Base-by-base conservation (phyloP, 2,797 vertebrate species). In the Amblyopsis hoosieri region DNA sequence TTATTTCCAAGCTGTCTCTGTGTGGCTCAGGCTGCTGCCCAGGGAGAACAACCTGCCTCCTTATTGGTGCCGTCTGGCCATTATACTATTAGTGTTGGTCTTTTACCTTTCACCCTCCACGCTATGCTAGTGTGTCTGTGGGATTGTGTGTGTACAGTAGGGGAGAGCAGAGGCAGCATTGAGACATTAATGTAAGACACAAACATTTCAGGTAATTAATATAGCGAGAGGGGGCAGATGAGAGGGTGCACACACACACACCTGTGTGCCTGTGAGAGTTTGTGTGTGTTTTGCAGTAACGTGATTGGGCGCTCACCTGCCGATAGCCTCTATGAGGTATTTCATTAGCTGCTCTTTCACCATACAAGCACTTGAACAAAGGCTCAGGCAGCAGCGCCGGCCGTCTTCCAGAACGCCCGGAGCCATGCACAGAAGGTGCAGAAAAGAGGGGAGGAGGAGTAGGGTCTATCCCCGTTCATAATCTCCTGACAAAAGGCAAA, bases 401-500 rank as follows among this genome's bases (percentile, higher is more conserved):
- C 95, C 77, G 76, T 94, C 92, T 96, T 96, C 94, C 93, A 95
- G 94, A 85, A 85, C 90, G 90, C 93, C 91, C 73, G 83, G 75
- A 80, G 74, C 72, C 59, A 72, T 71, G 82, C 79, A 75, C 60
- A 77, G 77, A 75, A 75, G 82, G 81, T 79, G 78, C 29, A 75
- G 80, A 78, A 63, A 19, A 72, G 66, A 76, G 75, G 64, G 79
- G 78, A 93, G 94, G 90, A 93, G 90, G 93, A 94, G 93, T 86
- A 94, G 95, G 94, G 95, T 91, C 95, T 94, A 94, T 95, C 94
- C 95, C 92, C 92, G 94, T 95, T 97, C 96, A 98, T 99, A 97
- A 99, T 97, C 96, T 99, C 89, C 93, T 94, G 94, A 99, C 97
- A 99, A 98, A 97, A 96, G 96, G 95, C 81, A 95, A 96, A 96